Conservation (phyloP, 2,888 invertebrate genomes). For the Volucella inflata region DNA sequence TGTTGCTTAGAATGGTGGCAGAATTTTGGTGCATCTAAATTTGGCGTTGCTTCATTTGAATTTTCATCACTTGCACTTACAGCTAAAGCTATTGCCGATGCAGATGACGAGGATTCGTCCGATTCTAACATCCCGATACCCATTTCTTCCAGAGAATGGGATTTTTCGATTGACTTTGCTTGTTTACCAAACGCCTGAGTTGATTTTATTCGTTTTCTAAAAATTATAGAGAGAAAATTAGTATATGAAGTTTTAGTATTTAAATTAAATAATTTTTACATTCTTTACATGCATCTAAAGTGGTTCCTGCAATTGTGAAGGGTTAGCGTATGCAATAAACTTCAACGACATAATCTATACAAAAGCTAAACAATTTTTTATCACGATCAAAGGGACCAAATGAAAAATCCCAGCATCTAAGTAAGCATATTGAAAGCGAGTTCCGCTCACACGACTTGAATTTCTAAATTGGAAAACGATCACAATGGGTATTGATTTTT, state of each 20-base stretch:
- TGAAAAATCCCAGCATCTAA: too few relatives aligned
- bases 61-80: slow-evolving; percentile 81
- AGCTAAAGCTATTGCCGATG: slow-evolving; percentile 79
- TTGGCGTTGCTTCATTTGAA: slow-evolving; percentile 81
- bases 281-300: too few relatives aligned
- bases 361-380: too few relatives aligned
- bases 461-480: too few relatives aligned
- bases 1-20: slow-evolving; percentile 77
- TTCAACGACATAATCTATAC: too few relatives aligned
- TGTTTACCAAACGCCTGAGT: slow-evolving; percentile 78
- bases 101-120: slow-evolving; percentile 83
- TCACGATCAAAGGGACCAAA: too few relatives aligned
- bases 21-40: slow-evolving; percentile 79
- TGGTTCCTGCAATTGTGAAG: too few relatives aligned
- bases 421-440: too few relatives aligned
- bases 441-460: too few relatives aligned
- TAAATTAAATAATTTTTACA: too few relatives aligned
- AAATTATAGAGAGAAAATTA: slow-evolving; percentile 52
- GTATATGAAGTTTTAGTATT: background rate
- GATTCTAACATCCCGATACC: slow-evolving; percentile 86
- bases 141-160: slow-evolving; percentile 84
- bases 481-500: too few relatives aligned
- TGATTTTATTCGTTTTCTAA: slow-evolving; percentile 80
- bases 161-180: slow-evolving; percentile 71
- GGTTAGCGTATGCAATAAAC: too few relatives aligned